Evolutionary conservation across 2,113 vertebrate genomes (phyloP).

Genomic region (Enhydra lutris): DNA sequence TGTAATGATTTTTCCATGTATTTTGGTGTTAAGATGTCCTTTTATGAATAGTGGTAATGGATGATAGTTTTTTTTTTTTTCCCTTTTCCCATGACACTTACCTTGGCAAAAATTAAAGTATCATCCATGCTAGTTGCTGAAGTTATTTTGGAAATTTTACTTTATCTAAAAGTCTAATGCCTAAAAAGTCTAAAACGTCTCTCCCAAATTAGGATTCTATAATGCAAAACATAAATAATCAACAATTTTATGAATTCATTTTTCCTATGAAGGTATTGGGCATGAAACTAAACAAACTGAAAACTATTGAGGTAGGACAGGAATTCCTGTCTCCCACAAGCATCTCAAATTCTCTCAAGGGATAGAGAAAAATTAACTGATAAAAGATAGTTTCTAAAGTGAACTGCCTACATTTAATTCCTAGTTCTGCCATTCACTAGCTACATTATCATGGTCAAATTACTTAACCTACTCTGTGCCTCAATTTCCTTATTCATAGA

Average conservation of each 20-base stretch:
- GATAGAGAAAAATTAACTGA: not conserved
- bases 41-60: not conserved
- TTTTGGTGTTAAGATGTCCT: not conserved
- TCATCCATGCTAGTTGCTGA: not conserved
- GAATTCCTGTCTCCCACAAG: not conserved
- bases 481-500: not conserved
- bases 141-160: not conserved
- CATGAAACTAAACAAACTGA: not conserved
- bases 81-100: not conserved
- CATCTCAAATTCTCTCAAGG: not conserved
- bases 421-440: not conserved
- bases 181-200: not conserved
- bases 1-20: not conserved
- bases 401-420: not conserved
- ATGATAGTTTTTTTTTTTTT: not conserved
- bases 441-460: not conserved
- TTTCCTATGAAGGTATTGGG: not conserved
- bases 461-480: not conserved
- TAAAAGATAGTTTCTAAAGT: not conserved
- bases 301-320: not conserved
- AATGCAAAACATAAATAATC: not conserved
- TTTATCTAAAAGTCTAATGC: not conserved
- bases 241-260: not conserved
- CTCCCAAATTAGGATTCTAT: not conserved
- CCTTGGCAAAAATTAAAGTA: conserved; percentile 12